Conservation (phyloP, 2,113 vertebrate genomes). For the Trematomus loennbergii region DNA sequence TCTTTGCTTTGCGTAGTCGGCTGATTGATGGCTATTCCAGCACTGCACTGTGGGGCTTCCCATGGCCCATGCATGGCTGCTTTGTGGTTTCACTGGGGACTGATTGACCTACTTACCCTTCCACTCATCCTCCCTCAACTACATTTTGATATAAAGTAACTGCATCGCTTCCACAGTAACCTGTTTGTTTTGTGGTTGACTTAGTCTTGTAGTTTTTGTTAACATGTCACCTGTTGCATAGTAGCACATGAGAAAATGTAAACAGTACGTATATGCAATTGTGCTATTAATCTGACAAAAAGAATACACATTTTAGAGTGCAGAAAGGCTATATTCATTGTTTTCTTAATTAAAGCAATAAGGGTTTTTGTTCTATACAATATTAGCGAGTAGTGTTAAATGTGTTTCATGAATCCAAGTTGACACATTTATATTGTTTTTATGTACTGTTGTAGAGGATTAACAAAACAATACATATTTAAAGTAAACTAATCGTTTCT, state of each 20-base stretch:
- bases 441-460: background rate
- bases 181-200: constrained; percentile 74
- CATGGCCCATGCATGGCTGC: constrained; percentile 88
- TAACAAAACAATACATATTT: background rate
- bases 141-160: constrained; percentile 65
- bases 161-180: constrained; percentile 69
- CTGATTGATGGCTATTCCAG: constrained; percentile 82
- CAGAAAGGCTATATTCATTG: background rate
- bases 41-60: constrained; percentile 79
- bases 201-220: constrained; percentile 58
- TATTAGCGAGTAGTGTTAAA: background rate
- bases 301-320: background rate
- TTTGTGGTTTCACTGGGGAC: constrained; percentile 82
- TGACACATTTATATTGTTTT: background rate
- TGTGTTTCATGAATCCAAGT: background rate
- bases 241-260: background rate
- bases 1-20: constrained; percentile 84
- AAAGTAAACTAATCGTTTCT: background rate
- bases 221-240: constrained; percentile 54
- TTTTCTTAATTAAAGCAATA: background rate
- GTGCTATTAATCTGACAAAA: background rate
- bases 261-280: background rate
- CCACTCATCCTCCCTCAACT: constrained; percentile 65
- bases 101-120: constrained; percentile 69
- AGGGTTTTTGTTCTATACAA: background rate